Conservation (phyloP, 2,888 invertebrate species). For the Bursaphelenchus okinawaensis region DNA sequence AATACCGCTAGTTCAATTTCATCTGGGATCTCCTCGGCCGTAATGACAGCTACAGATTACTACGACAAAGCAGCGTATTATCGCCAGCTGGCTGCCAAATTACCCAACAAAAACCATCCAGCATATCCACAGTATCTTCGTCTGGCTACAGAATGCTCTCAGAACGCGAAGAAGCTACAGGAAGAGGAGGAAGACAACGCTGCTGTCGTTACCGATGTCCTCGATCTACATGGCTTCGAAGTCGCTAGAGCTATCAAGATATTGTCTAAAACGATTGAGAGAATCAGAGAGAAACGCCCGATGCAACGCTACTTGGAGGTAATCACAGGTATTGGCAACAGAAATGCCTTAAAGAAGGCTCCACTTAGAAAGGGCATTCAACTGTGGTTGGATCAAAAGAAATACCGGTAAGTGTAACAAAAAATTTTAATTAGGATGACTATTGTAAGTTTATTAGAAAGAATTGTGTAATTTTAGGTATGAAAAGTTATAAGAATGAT, state of each 20-base stretch:
- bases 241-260: neutral
- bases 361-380: neutral
- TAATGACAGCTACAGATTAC: neutral
- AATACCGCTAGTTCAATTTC: neutral
- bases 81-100: neutral
- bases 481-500: too few relatives aligned
- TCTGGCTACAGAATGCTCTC: neutral
- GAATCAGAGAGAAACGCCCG: constrained; percentile 1
- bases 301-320: neutral
- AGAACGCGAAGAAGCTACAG: neutral
- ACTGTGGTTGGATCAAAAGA: neutral
- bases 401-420: neutral
- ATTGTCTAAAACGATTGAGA: neutral
- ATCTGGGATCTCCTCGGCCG: neutral
- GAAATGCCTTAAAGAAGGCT: neutral
- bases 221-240: constrained; percentile 2
- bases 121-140: neutral
- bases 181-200: neutral
- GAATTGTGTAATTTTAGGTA: too few relatives aligned
- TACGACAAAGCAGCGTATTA: neutral
- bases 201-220: neutral
- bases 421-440: too few relatives aligned
- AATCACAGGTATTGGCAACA: constrained; percentile 2
- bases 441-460: too few relatives aligned
- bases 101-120: neutral